Evolutionary conservation across 2,888 invertebrate species (phyloP).

Genomic region (Auanema sp.): DNA sequence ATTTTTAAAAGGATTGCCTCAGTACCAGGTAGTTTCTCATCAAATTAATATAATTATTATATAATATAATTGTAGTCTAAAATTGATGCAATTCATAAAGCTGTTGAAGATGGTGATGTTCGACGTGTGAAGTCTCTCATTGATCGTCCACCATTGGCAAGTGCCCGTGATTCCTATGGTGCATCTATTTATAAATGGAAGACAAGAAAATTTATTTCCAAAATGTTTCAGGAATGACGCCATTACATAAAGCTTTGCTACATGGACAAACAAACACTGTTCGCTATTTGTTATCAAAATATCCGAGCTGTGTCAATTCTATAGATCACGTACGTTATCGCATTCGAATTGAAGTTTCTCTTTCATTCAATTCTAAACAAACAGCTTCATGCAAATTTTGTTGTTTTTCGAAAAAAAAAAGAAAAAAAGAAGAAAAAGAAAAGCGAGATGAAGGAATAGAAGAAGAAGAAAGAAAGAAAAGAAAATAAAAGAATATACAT

Average conservation of each 20-base stretch:
- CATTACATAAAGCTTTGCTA: slow-evolving; percentile 61
- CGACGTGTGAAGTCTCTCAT: slow-evolving; percentile 78
- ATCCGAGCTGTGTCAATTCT: slow-evolving; percentile 65
- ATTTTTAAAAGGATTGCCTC: slow-evolving; percentile 55
- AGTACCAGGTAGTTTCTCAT: slow-evolving; percentile 46
- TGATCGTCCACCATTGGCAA: slow-evolving; percentile 75
- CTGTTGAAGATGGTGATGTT: slow-evolving; percentile 82
- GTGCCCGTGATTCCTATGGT: slow-evolving; percentile 77
- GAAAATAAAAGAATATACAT: no score
- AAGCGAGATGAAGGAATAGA: no score
- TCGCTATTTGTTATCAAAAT: slow-evolving; percentile 70
- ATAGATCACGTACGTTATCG: slow-evolving; percentile 64
- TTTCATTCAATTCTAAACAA: no score
- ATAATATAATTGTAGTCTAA: slow-evolving; percentile 74
- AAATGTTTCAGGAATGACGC: slow-evolving; percentile 53
- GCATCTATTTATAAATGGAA: slow-evolving; percentile 4
- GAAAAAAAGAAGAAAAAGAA: neutral
- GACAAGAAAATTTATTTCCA: neutral
- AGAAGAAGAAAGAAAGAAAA: no score
- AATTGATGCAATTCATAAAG: slow-evolving; percentile 84
- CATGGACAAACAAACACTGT: slow-evolving; percentile 75
- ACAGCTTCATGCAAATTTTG: no score
- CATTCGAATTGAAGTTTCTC: neutral
- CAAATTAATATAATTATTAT: slow-evolving; percentile 1
- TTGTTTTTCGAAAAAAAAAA: no score